phyloP scores from a whole-genome alignment of 2,888 invertebrate species.

The Tachystola acroxantha region DNA sequence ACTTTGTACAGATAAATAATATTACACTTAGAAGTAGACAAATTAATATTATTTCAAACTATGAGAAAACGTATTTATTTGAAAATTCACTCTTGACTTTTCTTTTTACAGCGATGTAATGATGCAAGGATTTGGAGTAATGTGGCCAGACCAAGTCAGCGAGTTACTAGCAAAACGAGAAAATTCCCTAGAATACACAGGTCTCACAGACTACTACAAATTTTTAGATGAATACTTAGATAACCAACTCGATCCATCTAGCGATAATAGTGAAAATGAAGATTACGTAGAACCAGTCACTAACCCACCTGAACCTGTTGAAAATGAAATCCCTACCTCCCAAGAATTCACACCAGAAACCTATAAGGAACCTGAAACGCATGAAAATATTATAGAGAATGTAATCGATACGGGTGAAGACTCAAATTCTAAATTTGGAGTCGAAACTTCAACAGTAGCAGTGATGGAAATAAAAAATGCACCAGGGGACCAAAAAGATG shows the following conservation, averaged over 20 bases:
- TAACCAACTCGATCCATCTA: constrained; percentile 56
- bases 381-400: constrained; percentile 39
- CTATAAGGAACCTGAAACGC: constrained; percentile 24
- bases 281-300: constrained; percentile 54
- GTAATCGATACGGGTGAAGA: constrained; percentile 53
- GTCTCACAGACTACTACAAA: constrained; percentile 74
- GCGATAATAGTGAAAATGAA: constrained; percentile 33
- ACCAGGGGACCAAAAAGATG: constrained; percentile 42
- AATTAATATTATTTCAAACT: too few species aligned
- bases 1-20: too few species aligned
- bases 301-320: constrained; percentile 26
- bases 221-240: constrained; percentile 75
- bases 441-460: constrained; percentile 66
- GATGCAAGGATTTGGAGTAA: constrained; percentile 60
- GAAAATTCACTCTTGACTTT: neutral
- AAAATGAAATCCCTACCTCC: constrained; percentile 43
- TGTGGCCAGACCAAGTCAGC: constrained; percentile 70
- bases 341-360: constrained; percentile 22
- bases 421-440: constrained; percentile 38
- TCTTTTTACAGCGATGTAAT: constrained; percentile 52
- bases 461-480: constrained; percentile 65
- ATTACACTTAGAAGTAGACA: too few species aligned
- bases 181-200: constrained; percentile 67
- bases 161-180: constrained; percentile 65
- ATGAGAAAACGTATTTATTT: too few species aligned